Base-by-base conservation (phyloP, 2,888 invertebrate species). In the Plagiodera versicolora region DNA sequence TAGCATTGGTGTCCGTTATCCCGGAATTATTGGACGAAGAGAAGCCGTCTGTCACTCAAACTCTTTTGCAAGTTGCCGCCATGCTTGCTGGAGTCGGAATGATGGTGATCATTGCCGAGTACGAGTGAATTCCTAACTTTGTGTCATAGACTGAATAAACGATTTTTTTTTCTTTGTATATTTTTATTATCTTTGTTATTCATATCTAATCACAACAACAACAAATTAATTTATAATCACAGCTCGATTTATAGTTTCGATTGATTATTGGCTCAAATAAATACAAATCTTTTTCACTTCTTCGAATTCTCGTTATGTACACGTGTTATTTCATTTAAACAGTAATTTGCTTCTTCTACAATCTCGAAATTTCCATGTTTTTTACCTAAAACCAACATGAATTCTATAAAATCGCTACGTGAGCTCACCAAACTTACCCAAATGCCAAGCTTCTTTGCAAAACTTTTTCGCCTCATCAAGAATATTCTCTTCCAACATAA, bases 1-100 rank as follows among this genome's bases (percentile, higher is more conserved):
- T 99, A 73, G 99, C 99, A 17, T 95, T 98, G 16, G 99, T 99
- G 0, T 98, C 98, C 65, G 96, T 99, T 18, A 93, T 99, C 76
- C 99, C 99, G 8, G 98, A 99, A 81, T 84, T 99, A 49, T 83
- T 99, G 67, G 92, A 94, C 77, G 95, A 96, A 74, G 86, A 88
- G n/a, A 79, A 80, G 64, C 88, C 87, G 3, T 86, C 87, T 30
- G 85, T 96, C 56, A 85, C 88, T 75, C 97, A 98, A 77, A 95
- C 95, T 45, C 82, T 97, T 8, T 91, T 92, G 79, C 98, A 98
- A 85, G 92, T 98, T 63, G 73, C 88, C 49, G 95, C 97, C 20
- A 82, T 98, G 67, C 81, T 98, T 45, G 85, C 90, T 59, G 98
- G 98, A 58, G 95, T 98, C 30, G 90, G 89, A 69, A 91, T 98